Base-by-base conservation (phyloP, 1,140 invertebrate genomes). In the Zaprionus lachaisei region DNA sequence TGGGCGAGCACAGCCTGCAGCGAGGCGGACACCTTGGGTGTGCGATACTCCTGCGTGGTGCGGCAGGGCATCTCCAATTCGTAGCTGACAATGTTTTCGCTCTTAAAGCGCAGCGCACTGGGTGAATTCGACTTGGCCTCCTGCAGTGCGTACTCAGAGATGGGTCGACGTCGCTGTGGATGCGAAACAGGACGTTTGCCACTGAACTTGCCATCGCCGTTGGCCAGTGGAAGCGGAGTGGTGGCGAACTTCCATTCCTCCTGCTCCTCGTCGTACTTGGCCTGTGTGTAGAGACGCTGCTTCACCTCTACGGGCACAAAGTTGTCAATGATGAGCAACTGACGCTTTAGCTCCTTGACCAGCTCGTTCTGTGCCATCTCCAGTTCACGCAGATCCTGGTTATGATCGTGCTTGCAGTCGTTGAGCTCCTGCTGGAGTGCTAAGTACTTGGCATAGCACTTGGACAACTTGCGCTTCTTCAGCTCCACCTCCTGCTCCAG, bases 241-340 rank as follows among this genome's bases (percentile, higher is more conserved):
- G 93, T 80, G 11, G 93, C 93, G 56, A 94, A 93, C 76, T 94
- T 94, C 98, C 98, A 99, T 51, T 95, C 94, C 87, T 99, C 98
- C 72, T 96, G 94, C 86, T 97, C 96, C 83, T 99, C 98, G 93
- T 99, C 97, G 93, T 97, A 99, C 26, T 95, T 94, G 81, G 95
- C 96, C 82, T 95, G 95, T 80, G 93, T 95, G 79, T 96, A 94
- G n/a, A 99, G 95, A 81, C 97, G 96, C 55, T 96, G 95, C 81
- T 97, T 96, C 56, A 99, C 97, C 83, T 98, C 97, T 4, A 95
- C 94, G 12, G 98, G 98, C 87, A 99, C 98, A 93, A 99, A 99
- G 93, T 99, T 99, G 85, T 99, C 98, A 68, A 99, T 98, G 49
- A 99, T 97, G 11, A 99, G 94, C 87, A 97, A 95, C 69, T 96